Conservation (phyloP, 2,113 vertebrate species). For the Tinamus guttatus region DNA sequence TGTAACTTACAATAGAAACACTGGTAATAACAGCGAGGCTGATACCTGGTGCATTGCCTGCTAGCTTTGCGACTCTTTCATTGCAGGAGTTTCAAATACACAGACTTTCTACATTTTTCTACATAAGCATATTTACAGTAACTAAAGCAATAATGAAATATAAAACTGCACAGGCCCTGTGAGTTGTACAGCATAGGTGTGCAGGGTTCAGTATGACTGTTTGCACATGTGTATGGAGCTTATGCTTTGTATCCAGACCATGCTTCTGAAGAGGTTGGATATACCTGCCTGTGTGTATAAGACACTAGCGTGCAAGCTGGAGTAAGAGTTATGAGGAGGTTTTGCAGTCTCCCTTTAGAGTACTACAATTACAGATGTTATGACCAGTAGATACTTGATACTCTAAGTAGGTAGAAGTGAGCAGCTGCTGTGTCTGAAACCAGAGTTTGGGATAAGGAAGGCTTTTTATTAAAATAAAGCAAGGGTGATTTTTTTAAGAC, state of each 20-base stretch:
- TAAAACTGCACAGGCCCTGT: background rate
- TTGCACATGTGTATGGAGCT: too few relatives aligned
- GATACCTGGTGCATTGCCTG: accelerated
- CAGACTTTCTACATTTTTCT: background rate
- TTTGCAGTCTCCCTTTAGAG: background rate
- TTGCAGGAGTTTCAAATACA: background rate
- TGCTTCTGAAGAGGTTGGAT: background rate
- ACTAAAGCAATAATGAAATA: background rate
- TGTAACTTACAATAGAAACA: background rate
- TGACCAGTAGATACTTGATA: background rate
- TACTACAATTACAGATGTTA: background rate
- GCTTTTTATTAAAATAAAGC: constrained; percentile 32
- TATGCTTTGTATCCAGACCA: background rate
- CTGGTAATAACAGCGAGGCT: background rate
- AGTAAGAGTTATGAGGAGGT: background rate
- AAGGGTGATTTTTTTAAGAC: background rate
- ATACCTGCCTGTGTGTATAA: background rate
- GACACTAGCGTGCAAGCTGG: background rate
- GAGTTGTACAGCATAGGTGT: background rate
- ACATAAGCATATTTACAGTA: background rate
- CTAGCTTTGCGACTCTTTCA: accelerated
- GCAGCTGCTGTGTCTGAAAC: background rate
- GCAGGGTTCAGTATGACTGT: accelerated
- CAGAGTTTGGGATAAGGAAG: background rate
- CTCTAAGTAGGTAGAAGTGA: background rate